Percentiles rank a stretch among this genome's conserved stretches.
Conservation (phyloP, 2,797 vertebrate genomes). For the Pseudocheirus occidentalis region DNA sequence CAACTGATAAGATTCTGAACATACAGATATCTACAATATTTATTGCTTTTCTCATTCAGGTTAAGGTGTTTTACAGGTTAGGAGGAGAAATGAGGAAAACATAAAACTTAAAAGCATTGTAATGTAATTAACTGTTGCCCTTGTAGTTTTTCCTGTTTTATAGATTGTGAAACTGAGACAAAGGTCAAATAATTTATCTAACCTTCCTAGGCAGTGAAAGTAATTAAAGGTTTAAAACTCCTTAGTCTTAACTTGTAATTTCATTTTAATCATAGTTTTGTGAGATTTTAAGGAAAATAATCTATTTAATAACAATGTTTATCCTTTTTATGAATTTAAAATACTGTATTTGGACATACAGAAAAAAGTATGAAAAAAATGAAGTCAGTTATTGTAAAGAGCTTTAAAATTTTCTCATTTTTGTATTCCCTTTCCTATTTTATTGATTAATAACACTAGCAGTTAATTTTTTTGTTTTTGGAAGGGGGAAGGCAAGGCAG, state of each 20-base stretch:
- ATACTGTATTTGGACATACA: constrained; percentile 42
- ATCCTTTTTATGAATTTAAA: constrained; percentile 50
- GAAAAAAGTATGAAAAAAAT: constrained; percentile 68
- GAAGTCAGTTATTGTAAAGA: constrained; percentile 53
- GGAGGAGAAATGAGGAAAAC: constrained; percentile 69
- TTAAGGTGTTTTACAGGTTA: constrained; percentile 64
- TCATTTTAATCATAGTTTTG: constrained; percentile 41
- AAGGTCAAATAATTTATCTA: constrained; percentile 67
- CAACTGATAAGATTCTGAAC: constrained; percentile 59
- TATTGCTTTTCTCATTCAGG: constrained; percentile 72
- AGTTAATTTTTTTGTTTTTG: neutral
- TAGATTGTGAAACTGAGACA: constrained; percentile 74
- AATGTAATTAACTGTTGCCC: constrained; percentile 73
- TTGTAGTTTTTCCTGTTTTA: constrained; percentile 73
- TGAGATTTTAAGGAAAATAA: constrained; percentile 32
- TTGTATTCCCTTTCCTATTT: constrained; percentile 3
- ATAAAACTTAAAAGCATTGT: constrained; percentile 75
- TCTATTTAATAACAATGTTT: constrained; percentile 49
- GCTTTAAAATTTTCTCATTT: constrained; percentile 58
- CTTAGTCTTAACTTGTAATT: constrained; percentile 1
- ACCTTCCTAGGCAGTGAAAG: constrained; percentile 55
- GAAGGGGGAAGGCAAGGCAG: too few species aligned
- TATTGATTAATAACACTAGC: constrained; percentile 53
- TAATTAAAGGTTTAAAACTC: constrained; percentile 61
- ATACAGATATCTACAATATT: constrained; percentile 70